Evolutionary conservation across 2,888 invertebrate species (phyloP).

Genomic region (Meiosimyza decipiens): DNA sequence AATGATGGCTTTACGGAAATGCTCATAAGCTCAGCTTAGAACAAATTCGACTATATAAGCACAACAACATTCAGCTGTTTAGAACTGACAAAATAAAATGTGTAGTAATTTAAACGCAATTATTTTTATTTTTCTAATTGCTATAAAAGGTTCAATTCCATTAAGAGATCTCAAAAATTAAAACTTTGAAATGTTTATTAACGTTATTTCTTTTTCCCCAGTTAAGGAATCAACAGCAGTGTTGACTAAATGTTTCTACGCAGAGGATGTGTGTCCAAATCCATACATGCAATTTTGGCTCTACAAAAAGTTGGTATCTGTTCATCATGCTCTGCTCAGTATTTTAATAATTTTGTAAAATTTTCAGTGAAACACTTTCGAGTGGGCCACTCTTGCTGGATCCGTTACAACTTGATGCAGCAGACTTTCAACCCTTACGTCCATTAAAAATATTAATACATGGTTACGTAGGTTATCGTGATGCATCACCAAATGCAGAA

Average conservation of each 20-base stretch:
- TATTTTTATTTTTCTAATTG: not conserved
- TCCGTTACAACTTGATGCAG: slow-evolving; percentile 47
- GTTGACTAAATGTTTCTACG: slow-evolving; percentile 47
- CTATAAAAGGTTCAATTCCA: not conserved
- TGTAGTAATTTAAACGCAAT: slow-evolving; percentile 4
- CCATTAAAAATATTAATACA: slow-evolving; percentile 73
- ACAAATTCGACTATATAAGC: too few species aligned
- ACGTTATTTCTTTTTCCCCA: too few species aligned
- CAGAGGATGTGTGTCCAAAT: slow-evolving; percentile 70
- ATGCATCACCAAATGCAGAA: slow-evolving; percentile 72
- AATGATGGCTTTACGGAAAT: too few species aligned
- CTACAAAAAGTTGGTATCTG: slow-evolving; percentile 72
- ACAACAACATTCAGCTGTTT: too few species aligned
- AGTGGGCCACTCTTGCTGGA: slow-evolving; percentile 65
- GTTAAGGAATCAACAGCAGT: too few species aligned
- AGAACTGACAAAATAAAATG: too few species aligned
- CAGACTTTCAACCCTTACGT: slow-evolving; percentile 56
- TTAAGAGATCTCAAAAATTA: too few species aligned
- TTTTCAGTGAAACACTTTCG: slow-evolving; percentile 39
- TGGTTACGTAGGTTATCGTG: slow-evolving; percentile 72
- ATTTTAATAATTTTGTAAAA: not conserved
- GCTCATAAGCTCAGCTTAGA: too few species aligned
- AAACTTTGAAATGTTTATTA: too few species aligned
- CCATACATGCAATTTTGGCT: slow-evolving; percentile 72
- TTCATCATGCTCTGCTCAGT: too few species aligned